Evolutionary conservation across 2,113 vertebrate genomes (phyloP).

Genomic region (Zonotrichia leucophrys): DNA sequence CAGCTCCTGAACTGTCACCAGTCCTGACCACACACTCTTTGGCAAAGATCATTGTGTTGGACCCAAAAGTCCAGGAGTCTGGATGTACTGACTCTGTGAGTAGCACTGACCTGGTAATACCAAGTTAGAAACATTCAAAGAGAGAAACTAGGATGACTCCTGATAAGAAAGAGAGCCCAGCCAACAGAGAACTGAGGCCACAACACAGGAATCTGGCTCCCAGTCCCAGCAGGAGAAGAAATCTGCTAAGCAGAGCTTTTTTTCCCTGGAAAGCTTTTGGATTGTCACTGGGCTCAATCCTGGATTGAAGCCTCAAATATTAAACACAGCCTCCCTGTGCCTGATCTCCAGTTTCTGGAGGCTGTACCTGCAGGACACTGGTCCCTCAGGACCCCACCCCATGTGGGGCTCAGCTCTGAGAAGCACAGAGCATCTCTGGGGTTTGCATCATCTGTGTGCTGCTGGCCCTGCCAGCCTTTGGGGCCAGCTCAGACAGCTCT

Average conservation of each 20-base stretch:
- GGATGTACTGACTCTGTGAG: background rate
- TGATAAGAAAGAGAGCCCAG: conserved; percentile 35
- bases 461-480: background rate
- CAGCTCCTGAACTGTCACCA: conserved; percentile 31
- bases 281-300: conserved; percentile 3
- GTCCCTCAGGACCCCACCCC: background rate
- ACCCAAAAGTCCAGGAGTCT: background rate
- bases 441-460: background rate
- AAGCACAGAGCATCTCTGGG: background rate
- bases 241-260: background rate
- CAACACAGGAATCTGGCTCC: background rate
- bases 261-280: conserved; percentile 26
- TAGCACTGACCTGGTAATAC: background rate
- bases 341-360: background rate
- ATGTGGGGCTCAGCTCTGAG: rapidly evolving
- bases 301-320: background rate
- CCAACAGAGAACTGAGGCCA: background rate
- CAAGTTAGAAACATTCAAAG: conserved; percentile 47
- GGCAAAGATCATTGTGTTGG: conserved; percentile 38
- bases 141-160: conserved; percentile 3
- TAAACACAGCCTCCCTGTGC: background rate
- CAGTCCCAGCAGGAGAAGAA: background rate
- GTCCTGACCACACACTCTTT: conserved; percentile 48
- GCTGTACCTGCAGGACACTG: background rate
- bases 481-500: background rate